Evolutionary conservation across 2,888 invertebrate genomes (phyloP), one percentile per base, ranked within the genome.

Genomic region (Drosophila fulvimacula): DNA sequence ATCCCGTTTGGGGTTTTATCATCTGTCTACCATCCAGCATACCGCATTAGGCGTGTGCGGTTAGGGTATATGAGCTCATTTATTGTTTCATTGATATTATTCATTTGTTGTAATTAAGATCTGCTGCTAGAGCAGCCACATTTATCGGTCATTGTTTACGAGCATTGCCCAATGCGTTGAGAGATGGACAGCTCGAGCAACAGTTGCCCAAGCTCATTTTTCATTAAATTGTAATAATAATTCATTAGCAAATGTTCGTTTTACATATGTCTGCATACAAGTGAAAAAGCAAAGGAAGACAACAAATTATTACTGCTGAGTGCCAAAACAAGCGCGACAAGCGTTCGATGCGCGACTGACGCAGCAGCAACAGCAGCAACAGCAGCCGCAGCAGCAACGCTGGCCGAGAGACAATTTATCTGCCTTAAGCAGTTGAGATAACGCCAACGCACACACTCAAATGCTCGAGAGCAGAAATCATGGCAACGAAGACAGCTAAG

Each of bases 151-250:
- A 42, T 66, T 82, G 71, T 80, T 76, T 64, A 74, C 61, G 55
- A 69, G 51, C 53, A 39, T 77, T 80, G 68, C 75, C 42, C 75
- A 72, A 80, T 70, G 55, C 51, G 66, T 55, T 70, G 66, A 59
- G 53, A 78, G 67, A 64, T 62, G 71, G 61, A 68, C 75, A 77
- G 44, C 36, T 13, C n/a, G 21, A 53, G 19, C 30, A 39, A 19
- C 39, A 79, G 70, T 76, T 79, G 71, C 70, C 55, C 58, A 68
- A 66, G 59, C 69, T 77, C 71, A 88, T 85, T 88, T 79, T 88
- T 86, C 83, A 86, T 86, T 81, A 76, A 88, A 79, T 72, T 89
- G 88, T 88, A 88, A 88, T 89, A 76, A 89, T 84, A 75, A 84
- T 82, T 90, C 88, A 89, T 90, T 84, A 81, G 78, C 71, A 78